Percentiles rank a stretch among this genome's conserved stretches.
phyloP scores from a whole-genome alignment of 2,888 invertebrate genomes.

The Cephus spinipes region DNA sequence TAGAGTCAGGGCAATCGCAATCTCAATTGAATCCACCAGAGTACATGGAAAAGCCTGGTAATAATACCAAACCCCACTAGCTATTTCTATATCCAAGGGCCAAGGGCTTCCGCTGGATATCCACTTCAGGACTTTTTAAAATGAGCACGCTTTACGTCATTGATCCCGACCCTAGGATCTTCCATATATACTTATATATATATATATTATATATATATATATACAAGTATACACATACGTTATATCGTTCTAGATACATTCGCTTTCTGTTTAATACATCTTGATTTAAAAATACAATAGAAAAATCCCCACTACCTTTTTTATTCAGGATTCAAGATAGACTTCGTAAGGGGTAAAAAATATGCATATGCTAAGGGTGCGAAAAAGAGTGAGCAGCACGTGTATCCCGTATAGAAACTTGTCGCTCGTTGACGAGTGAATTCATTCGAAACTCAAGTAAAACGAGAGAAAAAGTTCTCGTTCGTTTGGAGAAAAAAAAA shows the following conservation, averaged over 20 bases:
- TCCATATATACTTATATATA: too few species aligned
- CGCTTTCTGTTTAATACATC: background rate
- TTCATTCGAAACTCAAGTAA: too few species aligned
- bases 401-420: too few species aligned
- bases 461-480: background rate
- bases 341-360: background rate
- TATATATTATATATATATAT: background rate
- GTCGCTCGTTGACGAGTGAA: too few species aligned
- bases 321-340: background rate
- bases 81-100: background rate
- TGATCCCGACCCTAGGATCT: background rate
- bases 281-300: background rate
- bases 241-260: background rate
- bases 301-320: background rate
- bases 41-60: background rate
- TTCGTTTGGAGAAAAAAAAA: background rate
- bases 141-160: background rate
- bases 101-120: background rate
- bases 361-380: background rate
- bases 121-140: background rate
- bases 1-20: background rate
- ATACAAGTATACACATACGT: background rate
- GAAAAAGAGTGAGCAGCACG: background rate
- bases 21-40: background rate
- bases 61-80: background rate